phyloP scores from a whole-genome alignment of 1,140 invertebrate species.

The Orchestia grillus region DNA sequence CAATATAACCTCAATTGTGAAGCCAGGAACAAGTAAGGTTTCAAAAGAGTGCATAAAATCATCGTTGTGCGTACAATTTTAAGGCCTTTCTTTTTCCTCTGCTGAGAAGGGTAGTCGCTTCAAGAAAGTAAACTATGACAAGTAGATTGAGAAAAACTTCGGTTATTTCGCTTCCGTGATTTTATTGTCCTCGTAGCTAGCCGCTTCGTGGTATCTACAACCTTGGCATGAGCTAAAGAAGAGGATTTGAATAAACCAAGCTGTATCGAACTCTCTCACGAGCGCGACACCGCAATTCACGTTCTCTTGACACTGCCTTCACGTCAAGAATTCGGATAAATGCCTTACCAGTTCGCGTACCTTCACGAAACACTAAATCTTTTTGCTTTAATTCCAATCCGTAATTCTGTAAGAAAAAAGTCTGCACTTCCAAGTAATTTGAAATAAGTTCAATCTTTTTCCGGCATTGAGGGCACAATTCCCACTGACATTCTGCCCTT shows the following conservation, averaged over 20 bases:
- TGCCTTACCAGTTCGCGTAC: not conserved
- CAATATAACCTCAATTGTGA: not conserved
- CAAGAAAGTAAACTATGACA: not conserved
- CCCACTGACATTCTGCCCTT: not conserved
- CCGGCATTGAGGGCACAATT: slow-evolving; percentile 3
- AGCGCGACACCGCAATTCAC: not conserved
- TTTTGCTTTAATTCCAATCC: not conserved
- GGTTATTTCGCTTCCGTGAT: not conserved
- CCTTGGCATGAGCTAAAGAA: not conserved
- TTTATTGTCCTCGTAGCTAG: not conserved
- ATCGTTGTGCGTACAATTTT: not conserved
- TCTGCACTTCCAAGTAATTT: not conserved
- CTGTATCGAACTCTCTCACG: not conserved
- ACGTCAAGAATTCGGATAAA: not conserved
- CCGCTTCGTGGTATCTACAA: not conserved
- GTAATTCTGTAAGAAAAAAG: not conserved
- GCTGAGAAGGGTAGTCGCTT: not conserved
- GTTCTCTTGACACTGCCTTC: not conserved
- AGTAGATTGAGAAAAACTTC: not conserved
- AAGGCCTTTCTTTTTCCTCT: not conserved
- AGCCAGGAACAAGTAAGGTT: not conserved
- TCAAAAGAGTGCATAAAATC: not conserved
- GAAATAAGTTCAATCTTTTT: not conserved
- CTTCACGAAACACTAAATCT: not conserved
- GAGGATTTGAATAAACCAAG: not conserved